Conservation (phyloP, 2,888 invertebrate species). For the Chouioia cunea region DNA sequence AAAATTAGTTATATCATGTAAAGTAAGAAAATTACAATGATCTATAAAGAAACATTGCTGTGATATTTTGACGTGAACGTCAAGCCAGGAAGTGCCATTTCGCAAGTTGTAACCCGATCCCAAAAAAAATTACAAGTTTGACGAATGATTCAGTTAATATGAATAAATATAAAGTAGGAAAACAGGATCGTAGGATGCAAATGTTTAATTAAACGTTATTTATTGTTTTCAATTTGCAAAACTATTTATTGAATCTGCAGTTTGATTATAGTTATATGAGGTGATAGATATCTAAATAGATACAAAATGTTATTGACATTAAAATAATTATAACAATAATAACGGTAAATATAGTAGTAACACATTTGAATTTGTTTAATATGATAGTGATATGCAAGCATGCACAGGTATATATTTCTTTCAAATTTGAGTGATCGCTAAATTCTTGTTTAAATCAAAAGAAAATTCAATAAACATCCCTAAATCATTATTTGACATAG, state of each 20-base stretch:
- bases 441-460: slow-evolving; percentile 30
- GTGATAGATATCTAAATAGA: slow-evolving; percentile 48
- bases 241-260: slow-evolving; percentile 56
- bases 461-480: slow-evolving; percentile 38
- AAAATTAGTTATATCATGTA: too few relatives aligned
- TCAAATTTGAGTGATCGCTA: slow-evolving; percentile 32
- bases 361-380: slow-evolving; percentile 39
- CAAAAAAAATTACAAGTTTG: too few relatives aligned
- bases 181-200: too few relatives aligned
- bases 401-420: slow-evolving; percentile 31
- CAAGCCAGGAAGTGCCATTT: too few relatives aligned
- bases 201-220: too few relatives aligned
- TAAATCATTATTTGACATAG: slow-evolving; percentile 26
- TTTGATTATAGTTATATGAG: slow-evolving; percentile 49
- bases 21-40: too few relatives aligned
- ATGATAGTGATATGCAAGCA: slow-evolving; percentile 45
- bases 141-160: too few relatives aligned
- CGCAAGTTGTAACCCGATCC: too few relatives aligned
- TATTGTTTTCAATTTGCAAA: slow-evolving; percentile 56
- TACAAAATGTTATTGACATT: slow-evolving; percentile 50
- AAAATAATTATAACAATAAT: slow-evolving; percentile 48
- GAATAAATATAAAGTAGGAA: too few relatives aligned
- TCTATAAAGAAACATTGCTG: too few relatives aligned
- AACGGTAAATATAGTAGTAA: slow-evolving; percentile 45
- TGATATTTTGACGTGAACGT: too few relatives aligned